Evolutionary conservation across 1,140 invertebrate genomes (phyloP), one percentile per base, ranked within the genome.

Genomic region (Brachionus asplanchnoidis): DNA sequence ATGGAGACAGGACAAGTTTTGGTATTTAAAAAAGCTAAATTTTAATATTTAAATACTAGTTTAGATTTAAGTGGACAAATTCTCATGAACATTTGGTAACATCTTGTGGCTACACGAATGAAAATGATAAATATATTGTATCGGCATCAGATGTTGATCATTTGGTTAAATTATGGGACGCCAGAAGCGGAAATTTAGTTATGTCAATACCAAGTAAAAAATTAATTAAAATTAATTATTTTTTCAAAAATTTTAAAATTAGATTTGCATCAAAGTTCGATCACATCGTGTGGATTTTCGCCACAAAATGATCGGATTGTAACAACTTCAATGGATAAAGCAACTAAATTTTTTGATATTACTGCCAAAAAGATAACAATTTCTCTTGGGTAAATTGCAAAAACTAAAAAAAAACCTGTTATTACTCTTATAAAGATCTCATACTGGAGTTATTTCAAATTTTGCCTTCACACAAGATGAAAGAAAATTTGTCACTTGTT

Each of bases 321-420:
- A 11, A 89, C 89, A 44, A 89, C 89, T 12, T 90, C 89, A 23
- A 89, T 88, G 87, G 89, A 90, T 85, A 87, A 86, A 78, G 86
- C 87, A 23, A 86, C 88, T 2, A 89, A 88, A 85, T 88, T 89
- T 84, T 89, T 85, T 84, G 89, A 90, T 84, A 85, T 89, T 0
- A 86, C 85, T 46, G 86, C 88, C 9, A 73, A 85, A 20, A 87
- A 85, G 40, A 87, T 83, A n/a, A 90, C 89, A 4, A 86, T 90
- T 26, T 86, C 85, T 75, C 84, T 90, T 17, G 82, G 87, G 89
- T 89, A 87, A 44, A 9, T 65, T 23, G 1, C 8, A 23, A 26
- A 26, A 32, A 65, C 11, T 1, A 23, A 42, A 26, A 70, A 32
- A 28, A 68, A 32, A 32, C 0, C 14, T 44, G 3, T 77, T 3